phyloP scores from a whole-genome alignment of 2,797 vertebrate species.

The Macroramphosus scolopax region DNA sequence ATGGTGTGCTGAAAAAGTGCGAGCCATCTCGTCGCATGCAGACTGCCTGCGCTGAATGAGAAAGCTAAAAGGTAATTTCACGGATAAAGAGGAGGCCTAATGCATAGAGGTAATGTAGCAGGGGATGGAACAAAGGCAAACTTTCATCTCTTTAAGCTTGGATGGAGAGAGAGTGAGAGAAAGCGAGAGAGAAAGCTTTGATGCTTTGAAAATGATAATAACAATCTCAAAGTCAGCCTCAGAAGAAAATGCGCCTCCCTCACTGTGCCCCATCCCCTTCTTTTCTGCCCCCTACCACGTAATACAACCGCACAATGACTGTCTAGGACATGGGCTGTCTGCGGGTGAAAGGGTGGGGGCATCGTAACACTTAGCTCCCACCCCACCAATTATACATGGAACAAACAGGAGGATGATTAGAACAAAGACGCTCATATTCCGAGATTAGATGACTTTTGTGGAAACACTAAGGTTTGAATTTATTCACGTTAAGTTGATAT shows the following conservation, averaged over 20 bases:
- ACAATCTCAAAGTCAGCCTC: conserved; percentile 82
- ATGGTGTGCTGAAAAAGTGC: conserved; percentile 79
- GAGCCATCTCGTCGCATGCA: conserved; percentile 81
- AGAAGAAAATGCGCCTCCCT: conserved; percentile 76
- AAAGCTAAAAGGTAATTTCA: conserved; percentile 90
- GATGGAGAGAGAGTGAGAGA: conserved; percentile 81
- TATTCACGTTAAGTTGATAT: conserved; percentile 66
- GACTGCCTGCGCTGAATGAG: conserved; percentile 84
- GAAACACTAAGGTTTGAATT: conserved; percentile 60
- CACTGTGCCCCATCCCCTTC: conserved; percentile 63
- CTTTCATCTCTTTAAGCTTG: conserved; percentile 89
- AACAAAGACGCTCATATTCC: conserved; percentile 69
- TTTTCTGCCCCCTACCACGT: conserved; percentile 77
- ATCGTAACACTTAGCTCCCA: conserved; percentile 59
- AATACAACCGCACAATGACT: conserved; percentile 80
- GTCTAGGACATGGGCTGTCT: conserved; percentile 66
- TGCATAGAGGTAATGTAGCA: conserved; percentile 87
- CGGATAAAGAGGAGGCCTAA: conserved; percentile 86
- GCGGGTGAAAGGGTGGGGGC: conserved; percentile 27
- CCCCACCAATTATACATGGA: conserved; percentile 73
- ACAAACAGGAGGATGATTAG: conserved; percentile 76
- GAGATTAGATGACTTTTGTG: conserved; percentile 73
- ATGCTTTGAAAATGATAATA: conserved; percentile 90
- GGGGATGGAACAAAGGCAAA: conserved; percentile 87
- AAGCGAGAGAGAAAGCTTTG: conserved; percentile 81